Evolutionary conservation across 1,140 invertebrate species (phyloP), one percentile per base, ranked within the genome.

Genomic region (Ostrea denselamellosa): DNA sequence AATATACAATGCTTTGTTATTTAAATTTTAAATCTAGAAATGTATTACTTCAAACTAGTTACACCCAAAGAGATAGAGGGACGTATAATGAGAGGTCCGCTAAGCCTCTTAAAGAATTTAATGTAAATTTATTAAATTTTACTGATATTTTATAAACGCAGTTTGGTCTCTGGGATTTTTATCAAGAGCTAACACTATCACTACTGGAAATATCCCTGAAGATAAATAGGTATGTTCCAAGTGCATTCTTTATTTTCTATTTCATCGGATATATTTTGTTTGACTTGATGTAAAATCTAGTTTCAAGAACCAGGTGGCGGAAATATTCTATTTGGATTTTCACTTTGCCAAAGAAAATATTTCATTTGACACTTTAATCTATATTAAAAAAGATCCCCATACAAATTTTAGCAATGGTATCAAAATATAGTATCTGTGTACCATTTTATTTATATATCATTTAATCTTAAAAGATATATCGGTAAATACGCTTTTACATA

Each of bases 121-220:
- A 25, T 28, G 25, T 28, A 77, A 77, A 34, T 77, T 77, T 77
- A 77, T 77, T 77, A 77, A 77, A 77, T 77, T 77, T 77, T 77
- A 77, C 34, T 77, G 68, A 77, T 77, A 77, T 25, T 77, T 77
- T 77, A 77, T 77, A 14, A 25, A 77, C 68, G 28, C 68, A 77
- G 34, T 77, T 77, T 7, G 28, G 28, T 7, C 22, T 77, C 10
- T 25, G 22, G 68, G 68, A 28, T 77, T 77, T 25, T 34, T 14
- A 28, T 77, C 22, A 62, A 62, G 56, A 17, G n/a, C 56, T 62
- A 62, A 62, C 56, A 62, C 5, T 77, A 28, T 77, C 9, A 34
- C 22, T 17, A 2, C 25, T 12, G 25, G 68, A 62, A 14, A 17
- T 34, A 10, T 77, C 28, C 9, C 14, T 9, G 68, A 62, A 62